Evolutionary conservation across 2,113 vertebrate genomes (phyloP).

Genomic region (Origma solitaria): DNA sequence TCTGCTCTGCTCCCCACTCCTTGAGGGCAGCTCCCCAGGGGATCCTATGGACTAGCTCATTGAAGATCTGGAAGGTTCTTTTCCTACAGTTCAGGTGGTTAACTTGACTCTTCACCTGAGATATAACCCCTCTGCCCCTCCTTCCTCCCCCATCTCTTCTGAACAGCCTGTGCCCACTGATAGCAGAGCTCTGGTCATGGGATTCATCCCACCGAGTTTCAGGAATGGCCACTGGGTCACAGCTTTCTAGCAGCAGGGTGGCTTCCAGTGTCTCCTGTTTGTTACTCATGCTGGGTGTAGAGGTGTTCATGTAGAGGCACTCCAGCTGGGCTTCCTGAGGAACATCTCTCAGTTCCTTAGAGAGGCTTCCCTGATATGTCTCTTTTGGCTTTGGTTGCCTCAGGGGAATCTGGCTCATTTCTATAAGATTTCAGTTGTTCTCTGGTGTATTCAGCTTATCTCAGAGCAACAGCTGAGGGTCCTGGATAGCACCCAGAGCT

Average conservation of each 20-base stretch:
- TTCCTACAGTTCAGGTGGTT: background rate
- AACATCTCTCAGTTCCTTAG: background rate
- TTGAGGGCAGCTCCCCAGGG: background rate
- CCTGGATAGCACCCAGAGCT: background rate
- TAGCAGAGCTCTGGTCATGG: background rate
- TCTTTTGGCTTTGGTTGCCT: background rate
- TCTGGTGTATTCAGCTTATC: background rate
- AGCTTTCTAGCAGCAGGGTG: background rate
- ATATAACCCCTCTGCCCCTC: background rate
- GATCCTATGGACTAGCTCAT: background rate
- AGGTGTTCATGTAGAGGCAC: background rate
- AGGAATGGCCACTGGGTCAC: background rate
- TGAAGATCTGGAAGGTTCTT: background rate
- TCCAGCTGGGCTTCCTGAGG: background rate
- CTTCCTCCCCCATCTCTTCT: background rate
- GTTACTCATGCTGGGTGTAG: rapidly evolving
- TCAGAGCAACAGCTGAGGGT: background rate
- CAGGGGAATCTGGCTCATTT: background rate
- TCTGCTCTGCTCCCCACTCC: background rate
- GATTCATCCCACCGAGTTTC: background rate
- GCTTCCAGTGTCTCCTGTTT: background rate
- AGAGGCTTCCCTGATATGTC: background rate
- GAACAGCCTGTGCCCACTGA: background rate
- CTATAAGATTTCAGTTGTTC: background rate
- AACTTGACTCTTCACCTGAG: background rate